Percentiles rank a stretch among this genome's conserved stretches.
Evolutionary conservation across 2,797 vertebrate species (phyloP).

Genomic region (Melanotaenia maccullochi): DNA sequence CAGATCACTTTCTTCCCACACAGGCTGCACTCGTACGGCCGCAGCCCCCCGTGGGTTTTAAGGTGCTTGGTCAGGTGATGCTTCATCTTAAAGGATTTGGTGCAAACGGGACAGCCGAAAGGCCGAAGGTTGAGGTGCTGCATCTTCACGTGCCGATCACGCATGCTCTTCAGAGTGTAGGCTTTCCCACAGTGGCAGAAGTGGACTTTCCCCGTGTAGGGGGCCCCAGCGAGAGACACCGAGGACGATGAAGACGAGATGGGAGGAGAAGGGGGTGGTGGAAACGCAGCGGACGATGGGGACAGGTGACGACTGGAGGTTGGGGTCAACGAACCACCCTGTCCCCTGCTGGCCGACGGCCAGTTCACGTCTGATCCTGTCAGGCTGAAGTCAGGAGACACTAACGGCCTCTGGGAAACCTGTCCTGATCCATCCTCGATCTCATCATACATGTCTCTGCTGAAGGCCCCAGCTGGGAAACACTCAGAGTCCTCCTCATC

Average conservation of each 20-base stretch:
- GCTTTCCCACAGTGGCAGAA: constrained; percentile 96
- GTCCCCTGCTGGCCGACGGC: constrained; percentile 55
- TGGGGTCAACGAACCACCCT: constrained; percentile 56
- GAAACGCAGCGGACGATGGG: constrained; percentile 68
- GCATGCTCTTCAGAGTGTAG: constrained; percentile 94
- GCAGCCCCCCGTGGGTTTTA: constrained; percentile 92
- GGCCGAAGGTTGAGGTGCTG: constrained; percentile 95
- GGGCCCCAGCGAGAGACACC: constrained; percentile 70
- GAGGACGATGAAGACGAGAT: constrained; percentile 81
- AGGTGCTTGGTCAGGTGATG: constrained; percentile 96
- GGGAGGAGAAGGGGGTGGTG: constrained; percentile 68
- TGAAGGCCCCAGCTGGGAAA: constrained; percentile 78
- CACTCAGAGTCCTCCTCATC: constrained; percentile 82
- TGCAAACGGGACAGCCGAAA: constrained; percentile 91
- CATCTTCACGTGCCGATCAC: constrained; percentile 96
- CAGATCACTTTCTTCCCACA: constrained; percentile 95
- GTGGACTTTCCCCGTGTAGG: constrained; percentile 87
- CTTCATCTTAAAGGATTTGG: constrained; percentile 97
- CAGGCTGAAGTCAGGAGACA: constrained; percentile 76
- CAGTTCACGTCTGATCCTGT: constrained; percentile 69
- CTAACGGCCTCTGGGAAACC: constrained; percentile 82
- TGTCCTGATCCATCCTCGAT: constrained; percentile 82
- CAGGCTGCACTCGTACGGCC: constrained; percentile 89
- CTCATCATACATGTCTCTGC: constrained; percentile 78
- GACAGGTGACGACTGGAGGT: constrained; percentile 67